Evolutionary conservation across 1,140 invertebrate genomes (phyloP).

Genomic region (Hypothenemus hampei): DNA sequence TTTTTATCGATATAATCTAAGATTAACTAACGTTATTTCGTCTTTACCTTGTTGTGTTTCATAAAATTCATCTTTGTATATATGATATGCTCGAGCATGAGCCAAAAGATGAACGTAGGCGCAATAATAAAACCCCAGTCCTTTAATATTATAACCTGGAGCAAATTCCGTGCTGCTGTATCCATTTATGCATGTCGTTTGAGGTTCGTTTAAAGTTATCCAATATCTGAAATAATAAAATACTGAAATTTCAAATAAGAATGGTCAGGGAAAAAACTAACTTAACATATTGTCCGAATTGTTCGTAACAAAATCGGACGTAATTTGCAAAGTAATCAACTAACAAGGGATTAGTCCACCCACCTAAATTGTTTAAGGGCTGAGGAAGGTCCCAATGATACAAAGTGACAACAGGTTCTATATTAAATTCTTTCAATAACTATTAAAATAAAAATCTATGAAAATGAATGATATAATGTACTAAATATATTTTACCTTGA

Average conservation of each 20-base stretch:
- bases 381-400: constrained; percentile 40
- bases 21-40: no score
- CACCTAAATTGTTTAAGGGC: constrained; percentile 39
- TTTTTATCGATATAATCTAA: no score
- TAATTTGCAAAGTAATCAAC: constrained; percentile 52
- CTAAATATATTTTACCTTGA: constrained; percentile 45
- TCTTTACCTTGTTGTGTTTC: constrained; percentile 19
- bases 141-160: constrained; percentile 36
- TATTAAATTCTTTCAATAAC: constrained; percentile 43
- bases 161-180: not conserved
- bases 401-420: constrained; percentile 56
- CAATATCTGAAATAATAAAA: constrained; percentile 44
- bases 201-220: constrained; percentile 71
- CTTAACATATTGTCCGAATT: constrained; percentile 58
- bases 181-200: constrained; percentile 52
- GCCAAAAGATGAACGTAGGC: constrained; percentile 50
- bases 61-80: constrained; percentile 50
- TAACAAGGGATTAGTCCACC: constrained; percentile 37
- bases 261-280: not conserved
- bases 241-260: not conserved
- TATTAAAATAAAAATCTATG: not conserved
- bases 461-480: not conserved
- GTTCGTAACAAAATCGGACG: constrained; percentile 53
- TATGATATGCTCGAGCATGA: constrained; percentile 52
- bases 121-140: constrained; percentile 52